Percentiles rank a stretch among this genome's conserved stretches.
phyloP scores from a whole-genome alignment of 2,888 invertebrate genomes.

The Ichneumon xanthorius region DNA sequence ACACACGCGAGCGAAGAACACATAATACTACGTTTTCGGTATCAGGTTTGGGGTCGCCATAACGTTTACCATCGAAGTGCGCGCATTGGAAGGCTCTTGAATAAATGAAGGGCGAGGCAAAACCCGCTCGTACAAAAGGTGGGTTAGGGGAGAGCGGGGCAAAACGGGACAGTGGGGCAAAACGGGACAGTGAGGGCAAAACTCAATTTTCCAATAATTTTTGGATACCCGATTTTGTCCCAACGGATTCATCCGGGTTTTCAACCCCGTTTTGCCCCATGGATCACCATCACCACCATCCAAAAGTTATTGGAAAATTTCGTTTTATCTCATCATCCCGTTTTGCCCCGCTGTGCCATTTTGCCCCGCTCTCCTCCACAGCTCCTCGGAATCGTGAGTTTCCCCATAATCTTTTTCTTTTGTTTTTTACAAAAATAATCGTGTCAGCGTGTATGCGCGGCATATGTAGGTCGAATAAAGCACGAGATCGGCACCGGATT shows the following conservation, averaged over 20 bases:
- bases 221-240: too few relatives aligned
- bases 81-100: slow-evolving; percentile 64
- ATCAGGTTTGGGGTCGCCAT: slow-evolving; percentile 22
- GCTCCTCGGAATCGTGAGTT: slow-evolving; percentile 37
- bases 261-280: too few relatives aligned
- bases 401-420: slow-evolving; percentile 55
- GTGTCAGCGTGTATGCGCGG: slow-evolving; percentile 27
- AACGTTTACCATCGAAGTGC: slow-evolving; percentile 57
- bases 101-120: slow-evolving; percentile 66
- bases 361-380: too few relatives aligned
- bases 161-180: too few relatives aligned
- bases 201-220: too few relatives aligned
- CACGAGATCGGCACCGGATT: slow-evolving; percentile 43
- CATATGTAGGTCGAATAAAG: slow-evolving; percentile 58
- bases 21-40: slow-evolving; percentile 8
- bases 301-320: too few relatives aligned
- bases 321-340: too few relatives aligned
- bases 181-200: too few relatives aligned
- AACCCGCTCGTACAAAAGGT: slow-evolving; percentile 25
- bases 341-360: too few relatives aligned
- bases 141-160: too few relatives aligned
- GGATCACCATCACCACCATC: too few relatives aligned
- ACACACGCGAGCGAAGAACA: slow-evolving; percentile 36
- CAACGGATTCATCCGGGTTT: too few relatives aligned
- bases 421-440: slow-evolving; percentile 47